Conservation (phyloP, 37 sponge, comb jelly and placozoan species). For the Cladorhizidae sp. region DNA sequence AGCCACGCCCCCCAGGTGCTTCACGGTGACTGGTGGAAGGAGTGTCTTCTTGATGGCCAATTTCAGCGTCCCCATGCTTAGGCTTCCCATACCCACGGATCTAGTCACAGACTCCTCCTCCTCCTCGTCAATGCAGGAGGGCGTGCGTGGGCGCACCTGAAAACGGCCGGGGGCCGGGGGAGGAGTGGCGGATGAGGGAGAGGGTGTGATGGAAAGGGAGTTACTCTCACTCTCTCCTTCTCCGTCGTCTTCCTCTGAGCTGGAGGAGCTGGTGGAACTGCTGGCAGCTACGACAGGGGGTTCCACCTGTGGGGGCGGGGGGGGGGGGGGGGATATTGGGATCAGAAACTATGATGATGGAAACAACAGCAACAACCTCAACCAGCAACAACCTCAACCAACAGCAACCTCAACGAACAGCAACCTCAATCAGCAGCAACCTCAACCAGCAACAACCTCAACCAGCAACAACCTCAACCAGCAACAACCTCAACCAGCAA, state of each 20-base stretch:
- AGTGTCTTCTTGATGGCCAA: slow-evolving; percentile 32
- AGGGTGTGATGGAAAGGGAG: not conserved
- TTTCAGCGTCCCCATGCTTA: slow-evolving; percentile 4
- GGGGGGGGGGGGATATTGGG: no score
- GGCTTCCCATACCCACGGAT: not conserved
- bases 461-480: no score
- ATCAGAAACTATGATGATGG: no score
- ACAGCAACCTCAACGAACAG: no score
- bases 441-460: no score
- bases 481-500: no score
- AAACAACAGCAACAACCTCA: no score
- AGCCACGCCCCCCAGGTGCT: slow-evolving; percentile 1
- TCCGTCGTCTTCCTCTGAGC: slow-evolving; percentile 15
- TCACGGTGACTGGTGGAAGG: not conserved
- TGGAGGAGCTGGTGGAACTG: slow-evolving; percentile 24
- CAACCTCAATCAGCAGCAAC: no score
- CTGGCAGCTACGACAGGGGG: not conserved
- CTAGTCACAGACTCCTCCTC: not conserved
- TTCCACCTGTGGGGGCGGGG: not conserved
- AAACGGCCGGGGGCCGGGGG: not conserved
- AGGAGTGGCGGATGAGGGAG: slow-evolving; percentile 2
- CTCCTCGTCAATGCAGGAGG: slow-evolving; percentile 15
- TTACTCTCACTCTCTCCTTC: slow-evolving; percentile 17
- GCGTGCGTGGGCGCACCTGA: not conserved
- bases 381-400: no score